Evolutionary conservation across 2,888 invertebrate genomes (phyloP).

Genomic region (Apodemia mormo): DNA sequence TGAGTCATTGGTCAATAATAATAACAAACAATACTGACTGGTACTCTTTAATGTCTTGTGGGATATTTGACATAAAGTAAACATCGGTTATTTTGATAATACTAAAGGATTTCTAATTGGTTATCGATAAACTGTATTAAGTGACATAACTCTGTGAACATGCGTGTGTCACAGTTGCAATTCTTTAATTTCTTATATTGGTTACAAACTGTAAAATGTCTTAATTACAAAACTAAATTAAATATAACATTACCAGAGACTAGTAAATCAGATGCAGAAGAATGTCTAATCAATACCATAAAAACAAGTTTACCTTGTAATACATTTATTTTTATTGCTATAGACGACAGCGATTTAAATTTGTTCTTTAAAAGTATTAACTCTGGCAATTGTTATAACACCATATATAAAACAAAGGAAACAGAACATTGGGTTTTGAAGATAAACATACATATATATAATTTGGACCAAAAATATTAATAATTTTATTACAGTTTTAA

Average conservation of each 20-base stretch:
- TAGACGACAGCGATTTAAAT: background rate
- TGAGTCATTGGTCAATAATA: background rate
- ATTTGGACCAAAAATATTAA: background rate
- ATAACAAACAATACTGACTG: background rate
- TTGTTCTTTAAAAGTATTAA: background rate
- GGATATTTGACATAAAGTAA: background rate
- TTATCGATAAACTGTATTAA: background rate
- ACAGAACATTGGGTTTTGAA: slow-evolving; percentile 4
- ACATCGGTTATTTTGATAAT: background rate
- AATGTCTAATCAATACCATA: background rate
- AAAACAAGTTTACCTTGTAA: background rate
- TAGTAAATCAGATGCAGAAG: background rate
- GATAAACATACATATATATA: background rate
- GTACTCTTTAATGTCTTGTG: background rate
- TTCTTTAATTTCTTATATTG: background rate
- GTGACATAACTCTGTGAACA: too few species aligned
- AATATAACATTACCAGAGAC: background rate
- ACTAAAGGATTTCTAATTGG: background rate
- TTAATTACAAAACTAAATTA: background rate
- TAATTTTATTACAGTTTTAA: background rate
- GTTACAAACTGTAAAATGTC: background rate
- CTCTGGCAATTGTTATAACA: background rate
- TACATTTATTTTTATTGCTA: background rate
- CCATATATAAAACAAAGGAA: background rate
- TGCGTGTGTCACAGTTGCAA: background rate